These are phyloP conservation scores for Gymnocheta viridis DNA, from an alignment of 2,888 invertebrate genomes.

Conservation along the genomic window DNA sequence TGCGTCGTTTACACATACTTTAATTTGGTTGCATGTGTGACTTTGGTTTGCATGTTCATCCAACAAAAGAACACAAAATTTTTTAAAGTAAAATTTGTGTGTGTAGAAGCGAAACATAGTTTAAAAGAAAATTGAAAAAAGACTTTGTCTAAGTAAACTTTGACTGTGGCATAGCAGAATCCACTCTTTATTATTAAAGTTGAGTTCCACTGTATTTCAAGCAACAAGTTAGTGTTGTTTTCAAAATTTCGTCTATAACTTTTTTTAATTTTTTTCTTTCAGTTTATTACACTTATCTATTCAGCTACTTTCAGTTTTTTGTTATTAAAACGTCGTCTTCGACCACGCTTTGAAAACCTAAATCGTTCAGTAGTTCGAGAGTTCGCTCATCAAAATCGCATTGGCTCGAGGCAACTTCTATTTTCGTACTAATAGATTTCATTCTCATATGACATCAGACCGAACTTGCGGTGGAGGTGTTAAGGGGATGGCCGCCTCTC, in stretches of 20 bases:
- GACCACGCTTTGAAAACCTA: conserved; percentile 59
- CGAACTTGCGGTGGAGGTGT: conserved; percentile 42
- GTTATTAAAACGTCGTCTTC: conserved; percentile 54
- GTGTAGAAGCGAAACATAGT: no score
- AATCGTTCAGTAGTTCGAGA: conserved; percentile 42
- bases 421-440: conserved; percentile 60
- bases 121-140: no score
- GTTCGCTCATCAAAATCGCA: conserved; percentile 72
- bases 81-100: no score
- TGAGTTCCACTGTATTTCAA: no score
- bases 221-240: no score
- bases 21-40: no score
- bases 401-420: conserved; percentile 73
- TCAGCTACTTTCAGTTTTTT: conserved; percentile 63
- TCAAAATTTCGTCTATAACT: background rate
- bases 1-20: no score
- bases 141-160: no score
- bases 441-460: conserved; percentile 25
- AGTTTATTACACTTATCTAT: conserved; percentile 63
- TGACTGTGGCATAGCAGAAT: no score
- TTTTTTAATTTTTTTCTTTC: conserved; percentile 37
- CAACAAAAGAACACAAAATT: no score
- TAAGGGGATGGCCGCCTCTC: conserved; percentile 49
- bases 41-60: no score
- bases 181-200: no score